These are phyloP conservation scores for Loxodonta africana DNA, from an alignment of 2,113 vertebrate genomes.

Conservation along the genomic window DNA sequence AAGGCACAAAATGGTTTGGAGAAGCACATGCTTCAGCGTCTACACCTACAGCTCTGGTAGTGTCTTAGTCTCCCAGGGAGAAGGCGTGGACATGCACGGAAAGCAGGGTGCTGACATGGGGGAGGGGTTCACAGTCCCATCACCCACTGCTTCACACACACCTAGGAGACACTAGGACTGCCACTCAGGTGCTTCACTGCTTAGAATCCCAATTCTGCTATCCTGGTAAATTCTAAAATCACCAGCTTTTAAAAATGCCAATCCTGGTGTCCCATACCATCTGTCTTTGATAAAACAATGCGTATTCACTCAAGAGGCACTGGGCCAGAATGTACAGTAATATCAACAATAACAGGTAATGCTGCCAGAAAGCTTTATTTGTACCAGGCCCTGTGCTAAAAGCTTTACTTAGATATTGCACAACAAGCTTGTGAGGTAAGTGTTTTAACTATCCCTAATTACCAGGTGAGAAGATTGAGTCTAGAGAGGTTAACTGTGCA, in stretches of 20 bases:
- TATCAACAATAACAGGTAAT: background rate
- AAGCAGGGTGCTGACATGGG: background rate
- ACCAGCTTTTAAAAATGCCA: constrained; percentile 34
- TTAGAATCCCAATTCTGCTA: constrained; percentile 13
- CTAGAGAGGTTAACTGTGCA: background rate
- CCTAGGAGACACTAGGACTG: background rate
- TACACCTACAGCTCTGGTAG: background rate
- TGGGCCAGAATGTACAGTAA: background rate
- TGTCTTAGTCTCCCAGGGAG: background rate
- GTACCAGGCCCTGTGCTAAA: background rate
- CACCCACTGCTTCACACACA: constrained; percentile 23
- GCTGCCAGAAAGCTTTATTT: background rate
- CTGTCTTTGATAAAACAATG: constrained; percentile 34
- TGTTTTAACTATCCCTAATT: constrained; percentile 44
- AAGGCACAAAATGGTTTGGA: constrained; percentile 2
- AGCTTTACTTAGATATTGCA: background rate
- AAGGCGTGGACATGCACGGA: background rate
- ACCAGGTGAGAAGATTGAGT: constrained; percentile 47
- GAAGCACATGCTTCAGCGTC: background rate
- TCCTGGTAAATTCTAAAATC: constrained; percentile 47
- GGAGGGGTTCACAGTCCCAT: background rate
- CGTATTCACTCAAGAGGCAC: background rate
- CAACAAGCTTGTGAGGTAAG: background rate
- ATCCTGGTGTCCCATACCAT: background rate
- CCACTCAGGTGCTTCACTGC: background rate